phyloP scores from a whole-genome alignment of 2,113 vertebrate species.

The Eira barbara region DNA sequence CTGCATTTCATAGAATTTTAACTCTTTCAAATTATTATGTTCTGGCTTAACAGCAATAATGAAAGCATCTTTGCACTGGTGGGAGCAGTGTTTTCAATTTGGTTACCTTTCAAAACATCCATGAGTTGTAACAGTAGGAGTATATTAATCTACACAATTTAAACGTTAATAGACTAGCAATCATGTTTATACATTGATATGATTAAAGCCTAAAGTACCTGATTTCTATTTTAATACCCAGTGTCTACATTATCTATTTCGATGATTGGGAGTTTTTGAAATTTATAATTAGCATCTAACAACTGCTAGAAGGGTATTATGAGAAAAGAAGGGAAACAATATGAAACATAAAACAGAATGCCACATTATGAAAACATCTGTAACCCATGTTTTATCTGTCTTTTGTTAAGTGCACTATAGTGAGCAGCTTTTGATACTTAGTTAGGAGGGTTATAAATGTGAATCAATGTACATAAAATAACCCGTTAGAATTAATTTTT shows the following conservation, averaged over 20 bases:
- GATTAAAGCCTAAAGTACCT: conserved; percentile 71
- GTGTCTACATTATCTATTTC: conserved; percentile 47
- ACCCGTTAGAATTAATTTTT: conserved; percentile 31
- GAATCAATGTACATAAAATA: not conserved
- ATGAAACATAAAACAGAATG: not conserved
- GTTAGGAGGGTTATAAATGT: not conserved
- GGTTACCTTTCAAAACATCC: conserved; percentile 71
- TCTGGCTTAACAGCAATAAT: conserved; percentile 67
- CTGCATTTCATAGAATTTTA: conserved; percentile 70
- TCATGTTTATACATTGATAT: conserved; percentile 76
- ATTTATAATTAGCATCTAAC: conserved; percentile 52
- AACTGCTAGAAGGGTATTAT: conserved; percentile 37
- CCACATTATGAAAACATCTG: not conserved
- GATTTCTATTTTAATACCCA: conserved; percentile 75
- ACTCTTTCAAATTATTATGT: conserved; percentile 64
- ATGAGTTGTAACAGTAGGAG: conserved; percentile 48
- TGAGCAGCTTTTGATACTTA: not conserved
- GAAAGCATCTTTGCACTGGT: conserved; percentile 68
- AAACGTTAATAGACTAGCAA: conserved; percentile 77
- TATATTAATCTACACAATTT: conserved; percentile 80
- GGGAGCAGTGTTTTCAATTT: conserved; percentile 71
- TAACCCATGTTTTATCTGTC: not conserved
- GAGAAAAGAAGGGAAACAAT: not conserved
- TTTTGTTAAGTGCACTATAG: not conserved
- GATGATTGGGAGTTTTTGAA: conserved; percentile 50